These are phyloP conservation scores for Lerista edwardsae DNA, from an alignment of 2,797 vertebrate genomes.

Conservation along the genomic window DNA sequence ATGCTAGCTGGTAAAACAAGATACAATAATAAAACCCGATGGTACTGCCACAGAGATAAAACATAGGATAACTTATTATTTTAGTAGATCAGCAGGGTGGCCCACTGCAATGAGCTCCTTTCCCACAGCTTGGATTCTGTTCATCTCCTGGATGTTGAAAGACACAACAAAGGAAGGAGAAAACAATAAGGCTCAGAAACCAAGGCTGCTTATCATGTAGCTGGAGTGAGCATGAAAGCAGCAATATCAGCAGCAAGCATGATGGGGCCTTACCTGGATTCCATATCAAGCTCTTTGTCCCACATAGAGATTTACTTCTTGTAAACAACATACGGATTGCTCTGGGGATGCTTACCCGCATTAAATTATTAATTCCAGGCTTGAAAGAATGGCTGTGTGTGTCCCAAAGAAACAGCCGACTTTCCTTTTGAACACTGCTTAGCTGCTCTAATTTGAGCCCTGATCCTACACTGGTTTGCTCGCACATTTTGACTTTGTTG, in stretches of 20 bases:
- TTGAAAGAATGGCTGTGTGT: not conserved
- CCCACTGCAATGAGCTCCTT: constrained; percentile 47
- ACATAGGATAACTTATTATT: constrained; percentile 51
- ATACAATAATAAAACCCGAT: constrained; percentile 57
- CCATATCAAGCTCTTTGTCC: not conserved
- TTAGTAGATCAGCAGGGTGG: constrained; percentile 65
- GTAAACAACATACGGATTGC: not conserved
- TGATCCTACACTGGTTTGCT: not conserved
- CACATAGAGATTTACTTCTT: not conserved
- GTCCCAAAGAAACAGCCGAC: not conserved
- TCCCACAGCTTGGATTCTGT: constrained; percentile 55
- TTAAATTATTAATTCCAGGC: not conserved
- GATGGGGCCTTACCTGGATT: constrained; percentile 1
- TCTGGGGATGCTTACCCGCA: not conserved
- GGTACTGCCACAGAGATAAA: constrained; percentile 61
- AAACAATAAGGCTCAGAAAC: constrained; percentile 31
- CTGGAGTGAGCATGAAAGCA: constrained; percentile 41
- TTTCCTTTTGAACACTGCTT: not conserved
- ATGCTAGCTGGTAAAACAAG: constrained; percentile 58
- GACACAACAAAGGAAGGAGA: constrained; percentile 61
- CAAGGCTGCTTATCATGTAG: constrained; percentile 35
- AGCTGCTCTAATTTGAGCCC: not conserved
- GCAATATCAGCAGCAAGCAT: constrained; percentile 1
- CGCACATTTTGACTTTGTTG: not conserved
- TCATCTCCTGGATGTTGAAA: constrained; percentile 55